A percentile compares a stretch with the other conserved stretches of the same genome.
Evolutionary conservation across 2,797 vertebrate species (phyloP).

Genomic region (Anguilla megastoma): DNA sequence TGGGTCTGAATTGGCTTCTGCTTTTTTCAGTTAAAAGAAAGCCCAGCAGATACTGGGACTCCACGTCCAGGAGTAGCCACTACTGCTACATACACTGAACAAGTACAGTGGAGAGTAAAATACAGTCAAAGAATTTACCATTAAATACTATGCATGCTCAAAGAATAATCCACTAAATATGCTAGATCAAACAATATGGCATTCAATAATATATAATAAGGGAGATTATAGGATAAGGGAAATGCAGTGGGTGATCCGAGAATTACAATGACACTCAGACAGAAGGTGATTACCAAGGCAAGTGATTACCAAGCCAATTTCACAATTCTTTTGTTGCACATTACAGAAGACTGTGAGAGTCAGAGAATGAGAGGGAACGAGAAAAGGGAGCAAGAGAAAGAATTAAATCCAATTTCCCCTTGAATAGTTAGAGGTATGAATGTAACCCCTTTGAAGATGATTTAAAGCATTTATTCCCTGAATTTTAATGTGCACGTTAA

Average conservation of each 20-base stretch:
- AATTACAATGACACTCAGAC: background rate
- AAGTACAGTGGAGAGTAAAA: background rate
- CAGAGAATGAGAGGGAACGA: conserved; percentile 28
- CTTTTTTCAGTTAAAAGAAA: background rate
- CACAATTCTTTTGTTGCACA: background rate
- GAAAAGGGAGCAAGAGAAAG: conserved; percentile 42
- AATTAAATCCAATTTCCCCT: conserved; percentile 26
- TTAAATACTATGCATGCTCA: background rate
- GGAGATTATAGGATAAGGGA: background rate
- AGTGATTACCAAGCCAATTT: background rate
- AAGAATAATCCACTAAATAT: background rate
- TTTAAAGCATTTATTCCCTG: conserved; percentile 49
- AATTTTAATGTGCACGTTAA: conserved; percentile 63
- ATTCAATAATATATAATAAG: background rate
- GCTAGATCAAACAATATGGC: background rate
- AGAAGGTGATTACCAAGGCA: background rate
- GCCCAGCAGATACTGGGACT: background rate
- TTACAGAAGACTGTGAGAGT: conserved; percentile 22
- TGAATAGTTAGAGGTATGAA: conserved; percentile 56
- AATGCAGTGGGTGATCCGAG: background rate
- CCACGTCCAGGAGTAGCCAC: background rate
- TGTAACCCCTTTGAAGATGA: conserved; percentile 57
- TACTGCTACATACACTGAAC: background rate
- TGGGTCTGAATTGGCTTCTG: background rate
- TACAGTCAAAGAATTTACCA: background rate